These are phyloP conservation scores for Chionomys nivalis DNA, from an alignment of 2,113 vertebrate species.

Conservation along the genomic window DNA sequence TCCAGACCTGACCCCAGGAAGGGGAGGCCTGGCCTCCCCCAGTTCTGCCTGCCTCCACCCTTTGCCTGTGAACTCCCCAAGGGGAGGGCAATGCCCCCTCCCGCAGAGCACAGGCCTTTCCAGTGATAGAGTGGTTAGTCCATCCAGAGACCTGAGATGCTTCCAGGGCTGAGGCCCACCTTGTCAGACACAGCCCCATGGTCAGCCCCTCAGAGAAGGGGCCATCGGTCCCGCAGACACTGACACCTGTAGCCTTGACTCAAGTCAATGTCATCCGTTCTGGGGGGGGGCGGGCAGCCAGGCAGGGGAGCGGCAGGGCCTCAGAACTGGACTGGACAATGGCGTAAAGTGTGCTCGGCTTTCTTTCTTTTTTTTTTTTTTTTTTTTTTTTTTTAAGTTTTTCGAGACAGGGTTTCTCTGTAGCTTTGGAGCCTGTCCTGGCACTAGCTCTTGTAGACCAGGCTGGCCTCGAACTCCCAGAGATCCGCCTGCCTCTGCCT, in stretches of 20 bases:
- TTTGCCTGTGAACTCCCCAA: not conserved
- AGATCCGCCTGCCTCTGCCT: no score
- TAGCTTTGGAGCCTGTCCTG: no score
- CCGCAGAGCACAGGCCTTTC: not conserved
- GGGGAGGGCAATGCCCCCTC: not conserved
- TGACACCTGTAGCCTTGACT: not conserved
- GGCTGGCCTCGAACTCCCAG: no score
- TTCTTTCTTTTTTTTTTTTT: no score
- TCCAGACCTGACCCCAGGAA: not conserved
- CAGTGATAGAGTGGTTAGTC: not conserved
- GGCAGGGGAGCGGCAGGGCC: not conserved
- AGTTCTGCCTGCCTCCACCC: not conserved
- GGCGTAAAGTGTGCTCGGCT: not conserved
- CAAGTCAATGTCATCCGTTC: not conserved
- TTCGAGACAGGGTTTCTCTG: no score
- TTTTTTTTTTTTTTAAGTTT: no score
- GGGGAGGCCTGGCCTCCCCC: not conserved
- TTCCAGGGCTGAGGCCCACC: not conserved
- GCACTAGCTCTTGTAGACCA: no score
- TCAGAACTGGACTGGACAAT: not conserved
- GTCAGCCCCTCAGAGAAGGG: not conserved
- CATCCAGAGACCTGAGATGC: no score
- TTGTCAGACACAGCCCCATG: not conserved
- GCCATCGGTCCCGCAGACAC: not conserved
- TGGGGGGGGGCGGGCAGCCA: not conserved